phyloP scores from a whole-genome alignment of 2,888 invertebrate species.

The Phoronis australis region DNA sequence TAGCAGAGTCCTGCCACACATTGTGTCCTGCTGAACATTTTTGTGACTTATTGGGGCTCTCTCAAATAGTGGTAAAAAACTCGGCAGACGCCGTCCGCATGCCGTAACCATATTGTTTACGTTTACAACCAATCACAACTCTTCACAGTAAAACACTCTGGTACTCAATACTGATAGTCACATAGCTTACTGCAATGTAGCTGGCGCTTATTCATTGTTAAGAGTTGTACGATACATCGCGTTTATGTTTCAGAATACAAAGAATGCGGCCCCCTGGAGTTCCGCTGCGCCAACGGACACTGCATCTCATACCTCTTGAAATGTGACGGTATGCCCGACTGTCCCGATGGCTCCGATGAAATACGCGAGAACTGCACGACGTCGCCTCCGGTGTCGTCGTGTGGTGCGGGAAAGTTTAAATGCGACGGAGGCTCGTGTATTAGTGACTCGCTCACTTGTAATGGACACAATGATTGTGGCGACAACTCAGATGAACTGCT shows the following conservation, averaged over 20 bases:
- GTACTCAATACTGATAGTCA: no score
- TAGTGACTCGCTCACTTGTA: slow-evolving; percentile 22
- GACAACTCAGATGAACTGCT: slow-evolving; percentile 38
- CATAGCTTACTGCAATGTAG: no score
- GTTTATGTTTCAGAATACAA: slow-evolving; percentile 17
- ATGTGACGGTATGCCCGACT: slow-evolving; percentile 63
- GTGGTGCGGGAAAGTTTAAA: slow-evolving; percentile 22
- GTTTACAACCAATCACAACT: no score
- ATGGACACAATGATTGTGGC: slow-evolving; percentile 32
- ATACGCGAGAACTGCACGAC: slow-evolving; percentile 23
- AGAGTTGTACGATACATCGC: no score
- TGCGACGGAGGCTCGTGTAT: slow-evolving; percentile 42
- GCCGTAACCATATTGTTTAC: no score
- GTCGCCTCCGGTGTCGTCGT: slow-evolving; percentile 8
- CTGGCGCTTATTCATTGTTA: no score
- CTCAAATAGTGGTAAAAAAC: no score
- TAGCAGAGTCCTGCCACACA: no score
- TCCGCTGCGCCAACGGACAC: slow-evolving; percentile 65
- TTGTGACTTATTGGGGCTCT: no score
- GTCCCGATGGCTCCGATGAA: slow-evolving; percentile 36
- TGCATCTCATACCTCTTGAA: slow-evolving; percentile 66
- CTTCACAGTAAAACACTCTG: no score
- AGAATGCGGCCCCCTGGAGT: slow-evolving; percentile 54
- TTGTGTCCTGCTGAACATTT: no score
- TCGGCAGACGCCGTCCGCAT: no score